These are phyloP conservation scores for Pogonomyrmex californicus DNA, from an alignment of 1,140 invertebrate species.

Conservation along the genomic window DNA sequence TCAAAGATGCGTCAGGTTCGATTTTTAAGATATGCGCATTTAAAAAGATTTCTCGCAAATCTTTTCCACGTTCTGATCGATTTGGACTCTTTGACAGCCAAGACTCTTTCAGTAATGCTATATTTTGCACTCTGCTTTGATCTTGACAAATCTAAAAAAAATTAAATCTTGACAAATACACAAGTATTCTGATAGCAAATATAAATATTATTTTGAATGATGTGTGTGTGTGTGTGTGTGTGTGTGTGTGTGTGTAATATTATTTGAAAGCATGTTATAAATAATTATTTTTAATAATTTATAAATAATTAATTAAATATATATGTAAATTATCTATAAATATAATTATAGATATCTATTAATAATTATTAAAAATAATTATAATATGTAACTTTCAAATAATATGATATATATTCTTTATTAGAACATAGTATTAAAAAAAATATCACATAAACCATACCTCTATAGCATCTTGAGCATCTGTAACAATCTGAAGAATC, in stretches of 20 bases:
- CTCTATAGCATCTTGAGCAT: conserved; percentile 56
- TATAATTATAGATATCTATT: too few relatives aligned
- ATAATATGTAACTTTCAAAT: background rate
- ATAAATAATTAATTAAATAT: too few relatives aligned
- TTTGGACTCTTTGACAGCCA: conserved; percentile 76
- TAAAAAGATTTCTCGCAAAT: conserved; percentile 72
- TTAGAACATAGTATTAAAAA: background rate
- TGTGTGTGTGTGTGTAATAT: too few relatives aligned
- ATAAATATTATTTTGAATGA: background rate
- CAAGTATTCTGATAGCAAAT: background rate
- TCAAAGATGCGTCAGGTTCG: background rate
- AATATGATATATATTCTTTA: background rate
- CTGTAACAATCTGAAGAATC: conserved; percentile 69
- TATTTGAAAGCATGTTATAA: too few relatives aligned
- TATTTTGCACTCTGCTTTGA: conserved; percentile 65
- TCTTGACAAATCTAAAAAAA: conserved; percentile 70
- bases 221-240: too few relatives aligned
- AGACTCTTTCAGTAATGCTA: conserved; percentile 69
- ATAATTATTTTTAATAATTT: too few relatives aligned
- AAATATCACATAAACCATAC: conserved; percentile 10
- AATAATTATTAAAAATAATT: too few relatives aligned
- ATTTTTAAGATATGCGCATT: conserved; percentile 14
- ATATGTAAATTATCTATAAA: too few relatives aligned
- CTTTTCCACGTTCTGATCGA: conserved; percentile 66
- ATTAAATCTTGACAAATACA: background rate